Percentiles rank a stretch among this genome's conserved stretches.
Evolutionary conservation across 2,888 invertebrate species (phyloP).

Genomic region (Azorinus chamasolen): DNA sequence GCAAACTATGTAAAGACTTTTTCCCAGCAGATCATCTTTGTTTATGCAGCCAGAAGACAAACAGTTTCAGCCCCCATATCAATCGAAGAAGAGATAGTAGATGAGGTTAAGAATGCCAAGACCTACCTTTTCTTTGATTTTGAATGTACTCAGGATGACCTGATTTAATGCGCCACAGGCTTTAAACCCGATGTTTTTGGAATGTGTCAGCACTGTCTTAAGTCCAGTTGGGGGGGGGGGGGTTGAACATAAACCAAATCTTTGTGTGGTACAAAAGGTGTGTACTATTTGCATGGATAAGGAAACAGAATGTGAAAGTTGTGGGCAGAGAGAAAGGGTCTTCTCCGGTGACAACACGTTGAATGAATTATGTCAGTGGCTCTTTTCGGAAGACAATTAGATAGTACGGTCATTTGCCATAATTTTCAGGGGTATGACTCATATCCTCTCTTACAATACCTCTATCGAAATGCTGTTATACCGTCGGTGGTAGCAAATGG

Average conservation of each 20-base stretch:
- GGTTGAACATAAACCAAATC: constrained; percentile 21
- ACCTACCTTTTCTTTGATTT: constrained; percentile 27
- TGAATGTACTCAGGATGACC: constrained; percentile 24
- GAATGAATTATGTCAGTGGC: too few relatives aligned
- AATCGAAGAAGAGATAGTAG: constrained; percentile 3
- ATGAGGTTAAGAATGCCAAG: constrained; percentile 10
- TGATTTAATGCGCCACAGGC: constrained; percentile 7
- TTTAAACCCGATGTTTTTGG: constrained; percentile 2
- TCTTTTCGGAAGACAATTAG: too few relatives aligned
- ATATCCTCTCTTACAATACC: too few relatives aligned
- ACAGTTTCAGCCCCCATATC: too few relatives aligned
- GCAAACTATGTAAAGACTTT: constrained; percentile 3
- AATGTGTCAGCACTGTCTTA: constrained; percentile 17
- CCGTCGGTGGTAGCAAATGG: too few relatives aligned
- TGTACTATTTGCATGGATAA: constrained; percentile 19
- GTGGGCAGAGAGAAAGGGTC: too few relatives aligned
- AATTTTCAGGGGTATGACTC: too few relatives aligned
- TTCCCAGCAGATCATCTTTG: constrained; percentile 10
- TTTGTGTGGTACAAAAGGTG: constrained; percentile 29
- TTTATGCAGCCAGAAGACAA: too few relatives aligned
- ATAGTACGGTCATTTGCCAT: too few relatives aligned
- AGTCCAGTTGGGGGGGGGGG: constrained; percentile 15
- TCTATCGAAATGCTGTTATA: too few relatives aligned
- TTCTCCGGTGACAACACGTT: too few relatives aligned
- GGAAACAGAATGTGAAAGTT: constrained; percentile 8